These are phyloP conservation scores for Rhopalosiphum padi DNA, from an alignment of 1,140 invertebrate species.

Conservation along the genomic window DNA sequence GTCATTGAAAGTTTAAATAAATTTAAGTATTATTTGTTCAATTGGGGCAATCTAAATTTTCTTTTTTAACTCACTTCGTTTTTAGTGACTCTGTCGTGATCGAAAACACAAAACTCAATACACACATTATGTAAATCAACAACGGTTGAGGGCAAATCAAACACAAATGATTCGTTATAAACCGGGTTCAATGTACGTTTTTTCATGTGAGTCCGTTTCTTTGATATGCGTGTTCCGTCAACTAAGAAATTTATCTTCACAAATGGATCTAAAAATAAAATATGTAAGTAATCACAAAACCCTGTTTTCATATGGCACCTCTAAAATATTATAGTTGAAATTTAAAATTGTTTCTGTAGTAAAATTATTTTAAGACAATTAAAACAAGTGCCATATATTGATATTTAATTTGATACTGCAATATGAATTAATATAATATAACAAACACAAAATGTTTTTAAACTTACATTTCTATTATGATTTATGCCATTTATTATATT, in stretches of 20 bases:
- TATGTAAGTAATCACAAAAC: background rate
- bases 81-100: constrained; percentile 97
- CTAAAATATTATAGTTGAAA: background rate
- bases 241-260: constrained; percentile 97
- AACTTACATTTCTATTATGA: background rate
- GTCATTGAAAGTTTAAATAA: background rate
- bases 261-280: constrained; percentile 73
- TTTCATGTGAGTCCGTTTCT: constrained; percentile 99
- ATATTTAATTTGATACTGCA: background rate
- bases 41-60: background rate
- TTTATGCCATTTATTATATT: background rate
- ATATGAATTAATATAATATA: background rate
- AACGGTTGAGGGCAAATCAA: constrained; percentile 79
- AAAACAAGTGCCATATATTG: background rate
- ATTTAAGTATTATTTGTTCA: background rate
- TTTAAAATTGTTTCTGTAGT: background rate
- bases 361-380: background rate
- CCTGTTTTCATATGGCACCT: background rate
- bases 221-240: constrained; percentile 96
- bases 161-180: constrained; percentile 96
- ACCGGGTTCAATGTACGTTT: constrained; percentile 97
- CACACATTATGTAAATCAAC: constrained; percentile 88
- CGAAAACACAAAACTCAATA: constrained; percentile 90
- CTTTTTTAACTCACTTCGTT: constrained; percentile 77
- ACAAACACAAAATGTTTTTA: background rate